These are phyloP conservation scores for Plumapathes pennacea DNA, from an alignment of 92 coral and sea anemone species.

Conservation along the genomic window DNA sequence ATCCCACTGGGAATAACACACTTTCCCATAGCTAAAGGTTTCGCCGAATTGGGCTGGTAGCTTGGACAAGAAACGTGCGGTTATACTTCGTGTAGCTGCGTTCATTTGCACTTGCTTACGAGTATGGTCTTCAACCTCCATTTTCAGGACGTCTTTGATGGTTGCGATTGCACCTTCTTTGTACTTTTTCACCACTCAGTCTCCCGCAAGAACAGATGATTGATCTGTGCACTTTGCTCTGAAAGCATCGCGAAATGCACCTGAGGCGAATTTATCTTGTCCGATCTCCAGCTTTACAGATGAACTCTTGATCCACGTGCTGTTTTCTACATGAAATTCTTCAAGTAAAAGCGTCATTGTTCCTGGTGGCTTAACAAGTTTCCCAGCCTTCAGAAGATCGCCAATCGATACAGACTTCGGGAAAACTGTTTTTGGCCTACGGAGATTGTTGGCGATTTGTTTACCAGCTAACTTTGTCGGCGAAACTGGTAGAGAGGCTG, in stretches of 20 bases:
- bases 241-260: conserved; percentile 56
- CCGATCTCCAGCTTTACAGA: not conserved
- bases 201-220: conserved; percentile 11
- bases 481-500: no score
- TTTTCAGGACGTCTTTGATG: conserved; percentile 25
- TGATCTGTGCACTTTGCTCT: no score
- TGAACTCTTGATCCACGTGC: not conserved
- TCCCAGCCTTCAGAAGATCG: conserved; percentile 57
- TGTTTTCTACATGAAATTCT: conserved; percentile 4
- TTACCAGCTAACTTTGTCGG: no score
- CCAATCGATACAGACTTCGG: conserved; percentile 49
- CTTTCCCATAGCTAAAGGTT: conserved; percentile 33
- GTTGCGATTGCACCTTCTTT: conserved; percentile 29
- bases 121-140: conserved; percentile 48
- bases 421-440: conserved; percentile 17
- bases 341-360: conserved; percentile 5
- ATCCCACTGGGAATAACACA: conserved; percentile 16
- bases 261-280: conserved; percentile 5
- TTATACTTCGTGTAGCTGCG: conserved; percentile 33
- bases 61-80: conserved; percentile 33
- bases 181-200: conserved; percentile 59
- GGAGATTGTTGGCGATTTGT: conserved; percentile 10
- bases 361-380: conserved; percentile 49
- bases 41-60: conserved; percentile 27
- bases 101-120: conserved; percentile 59